Base-by-base conservation (phyloP, 2,113 vertebrate genomes). In the Triplophysa dalaica region DNA sequence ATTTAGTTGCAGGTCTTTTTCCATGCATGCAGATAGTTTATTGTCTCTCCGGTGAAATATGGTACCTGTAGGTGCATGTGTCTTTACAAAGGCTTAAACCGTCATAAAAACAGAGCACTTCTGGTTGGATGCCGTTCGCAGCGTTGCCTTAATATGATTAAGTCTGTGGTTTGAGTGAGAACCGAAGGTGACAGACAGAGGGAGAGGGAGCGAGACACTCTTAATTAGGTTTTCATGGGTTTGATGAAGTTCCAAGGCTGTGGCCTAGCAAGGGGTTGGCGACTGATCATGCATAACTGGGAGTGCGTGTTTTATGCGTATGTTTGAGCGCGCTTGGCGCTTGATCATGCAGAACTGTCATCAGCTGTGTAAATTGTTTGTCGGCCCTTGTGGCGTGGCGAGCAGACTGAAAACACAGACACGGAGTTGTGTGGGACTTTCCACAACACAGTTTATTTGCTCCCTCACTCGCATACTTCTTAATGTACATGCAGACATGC, bases 311-410 rank as follows among this genome's bases (percentile, higher is more conserved):
- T 77, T 72, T 78, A 65, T 67, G 68, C 60, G 50, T 33, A 33
- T 61, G 50, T 24, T 75, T 66, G 62, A 61, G 75, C 58, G 54
- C 16, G 54, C 52, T 21, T 96, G 95, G 95, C 95, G 78, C 64
- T 45, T 81, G 93, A 95, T 97, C 93, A 96, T 86, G 94, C 91
- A 89, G 90, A 93, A 89, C 95, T 94, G 93, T 95, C 91, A 61
- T 89, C 86, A 85, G 92, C 88, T 88, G 90, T 90, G 91, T 90
- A 94, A 94, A 94, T 93, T 89, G 90, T 92, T 86, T 89, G 89
- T 91, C 86, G 88, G 92, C 89, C 91, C 93, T 91, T 92, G 89
- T 87, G 91, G 91, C 61, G 81, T 93, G 92, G 91, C 88, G 85
- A 86, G 87, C 91, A 92, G 86, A 83, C 90, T 92, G 88, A 90